Conservation (phyloP, 2,113 vertebrate genomes). For the Phalacrocorax brasilianus region DNA sequence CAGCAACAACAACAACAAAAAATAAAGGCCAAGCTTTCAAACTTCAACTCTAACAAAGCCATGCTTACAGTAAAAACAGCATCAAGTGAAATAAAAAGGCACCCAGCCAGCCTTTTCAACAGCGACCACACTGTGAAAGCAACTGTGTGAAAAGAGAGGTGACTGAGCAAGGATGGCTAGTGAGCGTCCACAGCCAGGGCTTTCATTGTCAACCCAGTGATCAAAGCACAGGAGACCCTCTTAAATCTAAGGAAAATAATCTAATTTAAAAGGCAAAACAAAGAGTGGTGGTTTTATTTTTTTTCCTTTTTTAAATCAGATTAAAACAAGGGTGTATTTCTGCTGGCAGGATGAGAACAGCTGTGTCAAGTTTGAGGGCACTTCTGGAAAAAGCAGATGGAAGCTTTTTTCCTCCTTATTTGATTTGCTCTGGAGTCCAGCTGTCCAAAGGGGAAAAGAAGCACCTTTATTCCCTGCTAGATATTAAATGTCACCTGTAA, state of each 20-base stretch:
- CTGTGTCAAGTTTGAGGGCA: slow-evolving; percentile 51
- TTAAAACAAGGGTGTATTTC: slow-evolving; percentile 63
- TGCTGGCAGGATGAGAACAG: slow-evolving; percentile 46
- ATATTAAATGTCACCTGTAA: slow-evolving; percentile 22
- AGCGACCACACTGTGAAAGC: slow-evolving; percentile 45
- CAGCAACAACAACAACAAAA: slow-evolving; percentile 51
- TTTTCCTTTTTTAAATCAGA: background rate
- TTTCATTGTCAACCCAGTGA: slow-evolving; percentile 66
- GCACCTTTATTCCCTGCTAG: slow-evolving; percentile 45
- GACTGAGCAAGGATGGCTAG: slow-evolving; percentile 4
- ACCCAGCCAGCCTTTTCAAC: slow-evolving; percentile 55
- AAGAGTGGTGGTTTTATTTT: slow-evolving; percentile 37
- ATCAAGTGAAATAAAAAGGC: slow-evolving; percentile 28
- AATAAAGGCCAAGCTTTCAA: slow-evolving; percentile 52
- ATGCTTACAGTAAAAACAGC: slow-evolving; percentile 46
- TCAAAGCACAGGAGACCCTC: slow-evolving; percentile 69
- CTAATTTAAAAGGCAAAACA: slow-evolving; percentile 69
- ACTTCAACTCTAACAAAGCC: slow-evolving; percentile 45
- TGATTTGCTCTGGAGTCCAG: slow-evolving; percentile 37
- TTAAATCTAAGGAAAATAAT: slow-evolving; percentile 70
- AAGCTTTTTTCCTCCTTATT: background rate
- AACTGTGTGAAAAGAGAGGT: slow-evolving; percentile 45
- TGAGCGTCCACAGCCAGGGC: slow-evolving; percentile 27
- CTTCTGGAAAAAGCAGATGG: slow-evolving; percentile 46
- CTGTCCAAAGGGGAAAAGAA: slow-evolving; percentile 55